Evolutionary conservation across 2,888 invertebrate genomes (phyloP).

Genomic region (Sceliomorpha sp.): DNA sequence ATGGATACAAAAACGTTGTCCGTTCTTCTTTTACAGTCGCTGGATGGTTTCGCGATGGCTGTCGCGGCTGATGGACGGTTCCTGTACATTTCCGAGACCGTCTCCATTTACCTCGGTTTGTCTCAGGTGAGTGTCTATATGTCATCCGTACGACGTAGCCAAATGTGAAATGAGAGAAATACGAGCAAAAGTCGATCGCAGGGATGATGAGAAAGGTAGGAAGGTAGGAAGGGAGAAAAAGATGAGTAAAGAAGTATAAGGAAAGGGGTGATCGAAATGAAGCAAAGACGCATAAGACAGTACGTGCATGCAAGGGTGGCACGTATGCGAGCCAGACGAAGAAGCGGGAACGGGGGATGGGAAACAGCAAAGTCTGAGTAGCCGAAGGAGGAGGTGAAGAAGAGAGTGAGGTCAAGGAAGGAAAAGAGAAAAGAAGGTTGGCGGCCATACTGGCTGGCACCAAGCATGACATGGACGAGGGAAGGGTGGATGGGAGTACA

Average conservation of each 20-base stretch:
- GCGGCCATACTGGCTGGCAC: constrained; percentile 78
- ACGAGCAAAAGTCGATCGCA: constrained; percentile 29
- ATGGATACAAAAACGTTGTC: not conserved
- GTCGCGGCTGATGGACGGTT: constrained; percentile 98
- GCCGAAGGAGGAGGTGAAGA: constrained; percentile 57
- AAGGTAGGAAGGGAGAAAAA: constrained; percentile 20
- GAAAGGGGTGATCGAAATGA: constrained; percentile 46
- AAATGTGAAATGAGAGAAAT: too few relatives aligned
- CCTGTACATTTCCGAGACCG: constrained; percentile 99
- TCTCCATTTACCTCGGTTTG: constrained; percentile 99
- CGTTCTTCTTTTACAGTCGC: constrained; percentile 86
- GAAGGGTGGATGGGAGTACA: constrained; percentile 60
- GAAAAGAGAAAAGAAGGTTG: constrained; percentile 69
- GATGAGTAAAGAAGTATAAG: constrained; percentile 22
- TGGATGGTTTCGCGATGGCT: constrained; percentile 98
- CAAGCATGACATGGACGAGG: constrained; percentile 69
- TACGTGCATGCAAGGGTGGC: constrained; percentile 58
- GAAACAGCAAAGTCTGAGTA: constrained; percentile 49
- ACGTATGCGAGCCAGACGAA: constrained; percentile 57
- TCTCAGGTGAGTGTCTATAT: constrained; percentile 91
- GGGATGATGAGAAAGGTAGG: constrained; percentile 18
- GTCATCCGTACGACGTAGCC: constrained; percentile 28
- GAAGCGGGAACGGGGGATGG: constrained; percentile 58
- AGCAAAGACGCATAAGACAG: constrained; percentile 56
- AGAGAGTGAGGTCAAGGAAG: constrained; percentile 64